Evolutionary conservation across 1,140 invertebrate genomes (phyloP).

Genomic region (Ostrea denselamellosa): DNA sequence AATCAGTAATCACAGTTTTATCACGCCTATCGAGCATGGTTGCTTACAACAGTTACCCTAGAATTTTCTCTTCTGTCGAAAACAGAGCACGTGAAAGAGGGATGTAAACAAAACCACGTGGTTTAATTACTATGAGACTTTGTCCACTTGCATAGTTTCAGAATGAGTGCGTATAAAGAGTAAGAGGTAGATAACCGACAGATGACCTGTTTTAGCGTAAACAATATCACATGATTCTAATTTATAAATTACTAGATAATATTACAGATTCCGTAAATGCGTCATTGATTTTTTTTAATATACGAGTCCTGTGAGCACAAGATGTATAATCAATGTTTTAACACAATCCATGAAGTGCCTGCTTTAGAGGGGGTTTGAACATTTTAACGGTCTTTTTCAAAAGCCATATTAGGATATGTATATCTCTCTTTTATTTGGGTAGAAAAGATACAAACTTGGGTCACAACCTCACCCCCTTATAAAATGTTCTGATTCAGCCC

Average conservation of each 20-base stretch:
- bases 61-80: conserved; percentile 1
- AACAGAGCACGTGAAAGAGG: conserved; percentile 16
- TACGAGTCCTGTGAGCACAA: no score
- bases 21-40: conserved; percentile 7
- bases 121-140: neutral
- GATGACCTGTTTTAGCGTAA: neutral
- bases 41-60: neutral
- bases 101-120: conserved; percentile 35
- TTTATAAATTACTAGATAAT: neutral
- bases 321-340: no score
- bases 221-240: neutral
- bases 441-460: no score
- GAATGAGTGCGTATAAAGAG: neutral
- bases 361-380: no score
- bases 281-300: no score
- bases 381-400: no score
- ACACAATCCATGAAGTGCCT: no score
- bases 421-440: no score
- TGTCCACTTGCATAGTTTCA: neutral
- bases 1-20: neutral
- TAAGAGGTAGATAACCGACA: neutral
- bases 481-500: no score
- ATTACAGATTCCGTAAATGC: neutral
- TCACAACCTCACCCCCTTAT: no score
- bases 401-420: no score